A percentile compares a stretch with the other conserved stretches of the same genome.
These are phyloP conservation scores for Channallabes apus DNA, from an alignment of 2,797 vertebrate genomes.

Conservation along the genomic window DNA sequence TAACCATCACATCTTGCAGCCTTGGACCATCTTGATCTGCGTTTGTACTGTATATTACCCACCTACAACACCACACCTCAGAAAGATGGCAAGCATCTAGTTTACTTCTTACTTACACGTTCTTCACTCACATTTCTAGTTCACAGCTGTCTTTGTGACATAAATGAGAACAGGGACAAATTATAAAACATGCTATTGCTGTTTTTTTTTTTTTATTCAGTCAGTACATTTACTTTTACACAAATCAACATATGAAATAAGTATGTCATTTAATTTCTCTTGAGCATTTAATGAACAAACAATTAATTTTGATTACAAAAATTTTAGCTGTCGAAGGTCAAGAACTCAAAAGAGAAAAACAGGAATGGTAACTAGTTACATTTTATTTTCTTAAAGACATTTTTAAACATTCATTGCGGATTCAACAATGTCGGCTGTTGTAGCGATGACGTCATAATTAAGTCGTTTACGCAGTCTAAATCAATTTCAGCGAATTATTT, in stretches of 20 bases:
- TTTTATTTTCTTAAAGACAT: conserved; percentile 31
- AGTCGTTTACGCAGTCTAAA: too few relatives aligned
- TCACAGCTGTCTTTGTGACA: not conserved
- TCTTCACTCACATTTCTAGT: too few relatives aligned
- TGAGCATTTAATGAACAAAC: not conserved
- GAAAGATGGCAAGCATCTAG: not conserved
- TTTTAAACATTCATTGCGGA: not conserved
- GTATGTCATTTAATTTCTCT: not conserved
- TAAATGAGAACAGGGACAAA: conserved; percentile 5
- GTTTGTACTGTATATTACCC: not conserved
- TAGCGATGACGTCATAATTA: not conserved
- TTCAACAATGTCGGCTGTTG: not conserved
- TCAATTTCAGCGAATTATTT: not conserved
- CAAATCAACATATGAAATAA: not conserved
- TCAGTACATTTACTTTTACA: conserved; percentile 9
- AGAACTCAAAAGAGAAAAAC: conserved; percentile 28
- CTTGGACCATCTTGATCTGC: not conserved
- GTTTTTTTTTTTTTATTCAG: conserved; percentile 56
- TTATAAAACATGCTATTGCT: not conserved
- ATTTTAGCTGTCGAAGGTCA: too few relatives aligned
- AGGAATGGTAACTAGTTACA: not conserved
- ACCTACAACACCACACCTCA: not conserved
- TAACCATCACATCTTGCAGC: too few relatives aligned
- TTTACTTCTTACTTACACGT: not conserved
- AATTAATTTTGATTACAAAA: not conserved